phyloP scores from a whole-genome alignment of 92 coral and sea anemone genomes.

The Micromussa lordhowensis region DNA sequence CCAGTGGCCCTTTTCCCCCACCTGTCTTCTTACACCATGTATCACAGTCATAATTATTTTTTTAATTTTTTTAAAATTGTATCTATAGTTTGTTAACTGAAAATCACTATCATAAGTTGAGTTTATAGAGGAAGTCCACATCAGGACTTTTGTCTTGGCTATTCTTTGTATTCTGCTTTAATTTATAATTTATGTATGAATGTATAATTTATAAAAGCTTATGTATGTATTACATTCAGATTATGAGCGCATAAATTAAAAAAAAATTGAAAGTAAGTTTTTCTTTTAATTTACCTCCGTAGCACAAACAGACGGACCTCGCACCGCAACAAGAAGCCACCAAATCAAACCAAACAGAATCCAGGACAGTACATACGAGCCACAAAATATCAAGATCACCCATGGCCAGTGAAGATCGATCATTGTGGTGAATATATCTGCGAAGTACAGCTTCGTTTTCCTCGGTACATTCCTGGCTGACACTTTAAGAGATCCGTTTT shows the following conservation, averaged over 20 bases:
- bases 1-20: too few relatives aligned
- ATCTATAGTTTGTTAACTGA: too few relatives aligned
- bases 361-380: conserved; percentile 89
- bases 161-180: too few relatives aligned
- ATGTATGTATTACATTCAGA: too few relatives aligned
- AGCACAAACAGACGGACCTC: conserved; percentile 86
- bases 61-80: too few relatives aligned
- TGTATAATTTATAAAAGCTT: too few relatives aligned
- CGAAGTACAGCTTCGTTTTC: conserved; percentile 76
- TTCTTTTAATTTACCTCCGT: conserved; percentile 60
- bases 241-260: not conserved
- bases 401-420: conserved; percentile 88
- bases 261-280: not conserved
- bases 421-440: conserved; percentile 88
- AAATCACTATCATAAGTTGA: too few relatives aligned
- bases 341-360: conserved; percentile 80
- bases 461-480: conserved; percentile 76
- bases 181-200: too few relatives aligned
- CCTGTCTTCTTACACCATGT: too few relatives aligned
- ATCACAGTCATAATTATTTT: too few relatives aligned
- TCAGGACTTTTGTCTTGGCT: too few relatives aligned
- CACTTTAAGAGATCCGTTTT: conserved; percentile 76
- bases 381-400: conserved; percentile 77
- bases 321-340: conserved; percentile 79
- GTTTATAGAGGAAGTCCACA: too few relatives aligned